phyloP scores from a whole-genome alignment of 2,113 vertebrate species.

The Acanthochromis polyacanthus region DNA sequence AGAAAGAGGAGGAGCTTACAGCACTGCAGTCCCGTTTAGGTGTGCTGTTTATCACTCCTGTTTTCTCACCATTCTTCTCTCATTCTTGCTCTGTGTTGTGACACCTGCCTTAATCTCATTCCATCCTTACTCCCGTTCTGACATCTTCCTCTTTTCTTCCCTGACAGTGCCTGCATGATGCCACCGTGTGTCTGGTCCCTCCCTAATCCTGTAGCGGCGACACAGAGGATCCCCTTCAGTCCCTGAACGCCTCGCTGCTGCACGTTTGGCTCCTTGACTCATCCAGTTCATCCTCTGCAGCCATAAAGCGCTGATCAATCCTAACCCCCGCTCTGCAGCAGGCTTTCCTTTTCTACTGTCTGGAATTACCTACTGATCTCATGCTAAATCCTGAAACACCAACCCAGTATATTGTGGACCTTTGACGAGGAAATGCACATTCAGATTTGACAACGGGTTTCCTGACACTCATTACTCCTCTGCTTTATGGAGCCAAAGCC shows the following conservation, averaged over 20 bases:
- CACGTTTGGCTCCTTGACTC: constrained; percentile 54
- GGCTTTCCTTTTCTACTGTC: constrained; percentile 42
- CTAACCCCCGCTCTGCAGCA: constrained; percentile 22
- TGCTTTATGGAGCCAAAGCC: constrained; percentile 35
- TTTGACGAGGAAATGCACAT: constrained; percentile 14
- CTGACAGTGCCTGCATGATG: constrained; percentile 62
- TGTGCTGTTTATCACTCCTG: constrained; percentile 22
- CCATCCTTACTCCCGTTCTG: constrained; percentile 17
- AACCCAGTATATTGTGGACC: constrained; percentile 7
- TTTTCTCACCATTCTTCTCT: constrained; percentile 11
- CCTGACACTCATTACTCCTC: not conserved
- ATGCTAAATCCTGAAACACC: constrained; percentile 40
- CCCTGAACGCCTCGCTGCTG: constrained; percentile 41
- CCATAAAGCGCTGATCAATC: constrained; percentile 53
- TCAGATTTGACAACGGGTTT: constrained; percentile 30
- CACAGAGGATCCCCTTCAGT: constrained; percentile 58
- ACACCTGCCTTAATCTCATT: constrained; percentile 1
- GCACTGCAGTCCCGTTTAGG: constrained; percentile 52
- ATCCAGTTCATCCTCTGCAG: constrained; percentile 47
- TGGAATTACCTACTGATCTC: constrained; percentile 54
- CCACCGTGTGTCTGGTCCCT: constrained; percentile 44
- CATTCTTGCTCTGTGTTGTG: constrained; percentile 15
- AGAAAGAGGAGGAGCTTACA: constrained; percentile 24
- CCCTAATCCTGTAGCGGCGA: constrained; percentile 58
- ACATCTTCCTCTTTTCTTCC: constrained; percentile 23